Percentiles rank a stretch among this genome's conserved stretches.
phyloP scores from a whole-genome alignment of 1,140 invertebrate species.

The Bombus waltoni region DNA sequence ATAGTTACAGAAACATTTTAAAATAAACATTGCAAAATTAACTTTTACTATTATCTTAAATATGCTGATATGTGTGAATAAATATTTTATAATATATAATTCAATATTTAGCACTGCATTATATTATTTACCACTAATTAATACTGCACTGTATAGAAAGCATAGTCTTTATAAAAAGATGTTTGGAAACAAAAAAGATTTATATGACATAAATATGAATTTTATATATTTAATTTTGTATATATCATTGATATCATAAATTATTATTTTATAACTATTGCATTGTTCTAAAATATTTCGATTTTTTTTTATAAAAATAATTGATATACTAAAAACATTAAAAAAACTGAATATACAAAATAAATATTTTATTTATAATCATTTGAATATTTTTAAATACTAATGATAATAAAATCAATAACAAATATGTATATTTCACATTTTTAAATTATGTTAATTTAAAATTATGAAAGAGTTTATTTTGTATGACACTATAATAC shows the following conservation, averaged over 20 bases:
- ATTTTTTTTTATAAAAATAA: not conserved
- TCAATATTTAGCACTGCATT: no score
- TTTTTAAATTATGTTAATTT: not conserved
- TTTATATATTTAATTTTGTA: no score
- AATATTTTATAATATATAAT: no score
- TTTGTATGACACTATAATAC: slow-evolving; percentile 40
- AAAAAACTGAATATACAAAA: not conserved
- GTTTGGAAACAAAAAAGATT: no score
- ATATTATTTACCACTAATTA: no score
- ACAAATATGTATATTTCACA: slow-evolving; percentile 4
- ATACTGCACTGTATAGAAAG: no score
- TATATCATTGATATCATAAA: not conserved
- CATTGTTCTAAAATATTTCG: not conserved
- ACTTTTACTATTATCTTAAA: no score
- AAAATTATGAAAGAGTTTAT: slow-evolving; percentile 37
- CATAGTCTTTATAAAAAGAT: no score
- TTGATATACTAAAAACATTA: not conserved
- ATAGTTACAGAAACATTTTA: no score
- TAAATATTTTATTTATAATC: slow-evolving; percentile 4
- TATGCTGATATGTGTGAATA: no score
- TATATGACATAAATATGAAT: no score
- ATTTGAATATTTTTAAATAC: not conserved
- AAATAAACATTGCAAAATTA: no score
- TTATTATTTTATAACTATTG: not conserved
- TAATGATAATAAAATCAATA: slow-evolving; percentile 4